These are phyloP conservation scores for Anomalospiza imberbis DNA, from an alignment of 2,797 vertebrate genomes.

Conservation along the genomic window DNA sequence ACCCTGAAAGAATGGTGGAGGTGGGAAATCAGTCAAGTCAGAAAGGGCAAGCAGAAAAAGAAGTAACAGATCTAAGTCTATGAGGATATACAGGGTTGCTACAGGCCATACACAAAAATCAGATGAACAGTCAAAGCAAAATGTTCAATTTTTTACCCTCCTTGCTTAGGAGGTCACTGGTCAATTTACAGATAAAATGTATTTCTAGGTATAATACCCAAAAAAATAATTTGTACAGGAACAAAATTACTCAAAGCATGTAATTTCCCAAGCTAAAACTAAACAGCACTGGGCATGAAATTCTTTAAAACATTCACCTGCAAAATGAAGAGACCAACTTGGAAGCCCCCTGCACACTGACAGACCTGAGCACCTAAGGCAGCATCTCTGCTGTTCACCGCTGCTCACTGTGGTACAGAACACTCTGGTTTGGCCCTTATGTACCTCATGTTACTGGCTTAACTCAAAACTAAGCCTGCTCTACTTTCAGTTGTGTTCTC, in stretches of 20 bases:
- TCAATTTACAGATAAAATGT: not conserved
- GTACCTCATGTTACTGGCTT: not conserved
- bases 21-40: not conserved
- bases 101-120: not conserved
- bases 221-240: not conserved
- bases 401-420: not conserved
- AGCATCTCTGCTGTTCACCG: fast-evolving
- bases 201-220: not conserved
- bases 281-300: not conserved
- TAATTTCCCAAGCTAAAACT: not conserved
- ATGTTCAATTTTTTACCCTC: not conserved
- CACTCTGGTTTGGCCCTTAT: not conserved
- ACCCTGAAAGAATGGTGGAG: not conserved
- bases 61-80: slow-evolving; percentile 23
- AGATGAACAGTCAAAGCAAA: not conserved
- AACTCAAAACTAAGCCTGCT: not conserved
- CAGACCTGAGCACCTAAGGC: not conserved
- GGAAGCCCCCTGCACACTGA: not conserved
- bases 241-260: not conserved
- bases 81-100: not conserved
- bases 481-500: not conserved
- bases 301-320: not conserved
- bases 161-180: not conserved
- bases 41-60: slow-evolving; percentile 14
- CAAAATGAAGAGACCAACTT: not conserved